Evolutionary conservation across 2,113 vertebrate genomes (phyloP).

Genomic region (Rhinichthys klamathensis): DNA sequence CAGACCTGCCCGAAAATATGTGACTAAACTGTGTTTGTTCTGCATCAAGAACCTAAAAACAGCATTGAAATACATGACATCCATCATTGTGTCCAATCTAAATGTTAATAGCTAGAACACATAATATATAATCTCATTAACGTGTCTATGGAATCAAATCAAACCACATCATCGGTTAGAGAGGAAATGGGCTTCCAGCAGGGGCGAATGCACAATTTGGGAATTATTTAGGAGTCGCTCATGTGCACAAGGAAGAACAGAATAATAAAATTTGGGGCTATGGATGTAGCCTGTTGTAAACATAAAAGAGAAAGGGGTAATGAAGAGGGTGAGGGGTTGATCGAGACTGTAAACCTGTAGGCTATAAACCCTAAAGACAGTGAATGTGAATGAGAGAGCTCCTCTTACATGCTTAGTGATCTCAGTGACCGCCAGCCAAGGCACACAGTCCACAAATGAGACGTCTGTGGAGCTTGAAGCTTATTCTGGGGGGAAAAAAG

Average conservation of each 20-base stretch:
- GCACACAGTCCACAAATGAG: constrained; percentile 75
- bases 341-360: not conserved
- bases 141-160: constrained; percentile 26
- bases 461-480: constrained; percentile 69
- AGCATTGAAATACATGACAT: not conserved
- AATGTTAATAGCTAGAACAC: not conserved
- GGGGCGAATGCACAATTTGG: not conserved
- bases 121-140: constrained; percentile 1
- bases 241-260: not conserved
- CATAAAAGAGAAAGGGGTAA: constrained; percentile 3
- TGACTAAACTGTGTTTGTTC: too few species aligned
- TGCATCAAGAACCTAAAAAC: not conserved
- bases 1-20: not conserved
- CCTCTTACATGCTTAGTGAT: constrained; percentile 27
- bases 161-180: not conserved
- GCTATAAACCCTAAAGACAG: constrained; percentile 31
- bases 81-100: not conserved
- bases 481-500: constrained; percentile 78
- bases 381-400: constrained; percentile 16
- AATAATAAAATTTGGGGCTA: constrained; percentile 11
- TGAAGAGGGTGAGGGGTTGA: constrained; percentile 10
- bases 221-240: not conserved
- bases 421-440: constrained; percentile 69
- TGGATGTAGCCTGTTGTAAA: constrained; percentile 1
- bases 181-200: not conserved